phyloP scores from a whole-genome alignment of 2,888 invertebrate genomes.

The Rhamnusium bicolor region DNA sequence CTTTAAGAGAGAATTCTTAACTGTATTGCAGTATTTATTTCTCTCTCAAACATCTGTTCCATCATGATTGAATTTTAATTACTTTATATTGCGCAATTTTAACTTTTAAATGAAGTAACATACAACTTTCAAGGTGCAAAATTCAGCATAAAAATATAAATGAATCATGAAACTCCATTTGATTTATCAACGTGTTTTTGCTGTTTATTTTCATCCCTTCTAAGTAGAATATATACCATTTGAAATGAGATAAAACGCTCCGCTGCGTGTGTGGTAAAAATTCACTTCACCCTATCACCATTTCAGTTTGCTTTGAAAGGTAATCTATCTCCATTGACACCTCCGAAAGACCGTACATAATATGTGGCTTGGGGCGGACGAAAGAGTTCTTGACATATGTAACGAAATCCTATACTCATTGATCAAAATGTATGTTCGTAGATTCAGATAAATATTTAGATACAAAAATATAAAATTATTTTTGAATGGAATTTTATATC shows the following conservation, averaged over 20 bases:
- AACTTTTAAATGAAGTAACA: no score
- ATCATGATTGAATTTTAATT: no score
- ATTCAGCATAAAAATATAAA: no score
- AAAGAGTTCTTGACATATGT: constrained; percentile 50
- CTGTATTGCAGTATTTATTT: no score
- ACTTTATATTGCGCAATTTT: no score
- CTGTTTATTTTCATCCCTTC: background rate
- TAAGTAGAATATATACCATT: background rate
- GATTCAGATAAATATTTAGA: background rate
- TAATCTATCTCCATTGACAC: constrained; percentile 53
- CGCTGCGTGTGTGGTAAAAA: constrained; percentile 31
- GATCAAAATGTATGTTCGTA: constrained; percentile 40
- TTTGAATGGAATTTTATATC: background rate
- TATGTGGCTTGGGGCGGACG: constrained; percentile 26
- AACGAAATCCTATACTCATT: constrained; percentile 48
- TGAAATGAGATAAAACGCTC: constrained; percentile 21
- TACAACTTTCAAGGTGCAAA: no score
- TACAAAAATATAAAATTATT: background rate
- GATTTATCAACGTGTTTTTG: background rate
- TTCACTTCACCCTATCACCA: constrained; percentile 32
- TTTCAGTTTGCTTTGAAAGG: constrained; percentile 31
- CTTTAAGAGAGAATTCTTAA: no score
- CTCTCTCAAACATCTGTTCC: no score
- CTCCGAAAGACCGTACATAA: constrained; percentile 42
- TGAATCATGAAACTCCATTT: no score